Percentiles rank a stretch among this genome's conserved stretches.
phyloP scores from a whole-genome alignment of 2,113 vertebrate genomes.

The Thamnaconus septentrionalis region DNA sequence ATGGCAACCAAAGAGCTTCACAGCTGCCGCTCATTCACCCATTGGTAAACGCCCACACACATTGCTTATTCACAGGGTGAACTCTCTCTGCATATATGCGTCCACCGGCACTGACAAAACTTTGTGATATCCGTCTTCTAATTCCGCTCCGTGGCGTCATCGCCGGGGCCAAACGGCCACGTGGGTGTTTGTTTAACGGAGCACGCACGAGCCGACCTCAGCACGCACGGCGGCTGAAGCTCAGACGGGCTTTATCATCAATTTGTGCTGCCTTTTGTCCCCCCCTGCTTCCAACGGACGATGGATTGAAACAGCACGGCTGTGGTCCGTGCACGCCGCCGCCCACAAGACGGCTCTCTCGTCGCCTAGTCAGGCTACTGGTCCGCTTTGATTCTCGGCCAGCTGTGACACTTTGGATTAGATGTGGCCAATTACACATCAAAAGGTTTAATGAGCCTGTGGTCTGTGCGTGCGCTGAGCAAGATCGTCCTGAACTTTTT shows the following conservation, averaged over 20 bases:
- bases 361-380: constrained; percentile 9
- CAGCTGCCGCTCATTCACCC: neutral
- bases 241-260: constrained; percentile 48
- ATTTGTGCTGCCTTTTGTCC: constrained; percentile 44
- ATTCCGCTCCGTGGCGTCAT: neutral
- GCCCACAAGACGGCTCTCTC: constrained; percentile 12
- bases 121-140: constrained; percentile 10
- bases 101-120: neutral
- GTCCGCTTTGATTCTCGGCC: constrained; percentile 2
- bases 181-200: constrained; percentile 56
- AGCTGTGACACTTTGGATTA: constrained; percentile 11
- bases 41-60: no score
- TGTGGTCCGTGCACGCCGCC: constrained; percentile 36
- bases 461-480: neutral
- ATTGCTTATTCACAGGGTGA: neutral
- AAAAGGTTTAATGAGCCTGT: neutral
- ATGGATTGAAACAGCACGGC: constrained; percentile 49
- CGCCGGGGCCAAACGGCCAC: constrained; percentile 4
- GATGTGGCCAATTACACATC: constrained; percentile 25
- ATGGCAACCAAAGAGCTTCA: no score
- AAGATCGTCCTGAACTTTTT: neutral
- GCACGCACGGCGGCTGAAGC: constrained; percentile 31
- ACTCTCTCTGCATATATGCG: neutral
- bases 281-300: constrained; percentile 52
- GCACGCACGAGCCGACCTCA: constrained; percentile 49